Conservation (phyloP, 2,888 invertebrate species). For the Amphipoea lucens region DNA sequence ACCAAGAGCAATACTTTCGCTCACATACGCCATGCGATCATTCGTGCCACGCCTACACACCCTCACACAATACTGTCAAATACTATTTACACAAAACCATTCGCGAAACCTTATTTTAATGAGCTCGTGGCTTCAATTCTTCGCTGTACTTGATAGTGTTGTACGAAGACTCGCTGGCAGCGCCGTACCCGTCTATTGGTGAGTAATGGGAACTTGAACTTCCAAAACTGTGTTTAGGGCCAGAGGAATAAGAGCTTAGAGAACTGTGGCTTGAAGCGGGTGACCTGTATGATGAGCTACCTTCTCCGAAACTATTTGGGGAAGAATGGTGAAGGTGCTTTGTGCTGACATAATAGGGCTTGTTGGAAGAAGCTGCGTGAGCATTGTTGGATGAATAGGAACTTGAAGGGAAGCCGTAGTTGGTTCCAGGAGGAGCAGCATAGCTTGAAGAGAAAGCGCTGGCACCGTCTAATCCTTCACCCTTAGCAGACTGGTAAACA, state of each 20-base stretch:
- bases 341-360: conserved; percentile 80
- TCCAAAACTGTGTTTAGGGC: conserved; percentile 82
- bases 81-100: conserved; percentile 77
- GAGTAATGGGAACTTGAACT: conserved; percentile 79
- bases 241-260: conserved; percentile 78
- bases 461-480: conserved; percentile 79
- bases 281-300: conserved; percentile 80
- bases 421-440: conserved; percentile 78
- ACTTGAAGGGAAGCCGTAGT: conserved; percentile 79
- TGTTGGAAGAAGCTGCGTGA: conserved; percentile 80
- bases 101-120: conserved; percentile 70
- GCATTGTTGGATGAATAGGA: conserved; percentile 76
- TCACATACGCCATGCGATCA: conserved; percentile 66
- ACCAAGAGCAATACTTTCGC: conserved; percentile 71
- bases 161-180: conserved; percentile 85
- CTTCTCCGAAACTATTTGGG: conserved; percentile 77
- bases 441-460: conserved; percentile 82
- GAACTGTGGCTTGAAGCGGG: conserved; percentile 79
- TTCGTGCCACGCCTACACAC: conserved; percentile 63
- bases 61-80: conserved; percentile 67
- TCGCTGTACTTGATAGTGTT: conserved; percentile 89
- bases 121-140: conserved; percentile 83
- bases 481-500: conserved; percentile 78
- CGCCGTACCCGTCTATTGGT: conserved; percentile 82
- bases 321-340: conserved; percentile 74